Base-by-base conservation (phyloP, 2,888 invertebrate genomes). In the Leucania comma region DNA sequence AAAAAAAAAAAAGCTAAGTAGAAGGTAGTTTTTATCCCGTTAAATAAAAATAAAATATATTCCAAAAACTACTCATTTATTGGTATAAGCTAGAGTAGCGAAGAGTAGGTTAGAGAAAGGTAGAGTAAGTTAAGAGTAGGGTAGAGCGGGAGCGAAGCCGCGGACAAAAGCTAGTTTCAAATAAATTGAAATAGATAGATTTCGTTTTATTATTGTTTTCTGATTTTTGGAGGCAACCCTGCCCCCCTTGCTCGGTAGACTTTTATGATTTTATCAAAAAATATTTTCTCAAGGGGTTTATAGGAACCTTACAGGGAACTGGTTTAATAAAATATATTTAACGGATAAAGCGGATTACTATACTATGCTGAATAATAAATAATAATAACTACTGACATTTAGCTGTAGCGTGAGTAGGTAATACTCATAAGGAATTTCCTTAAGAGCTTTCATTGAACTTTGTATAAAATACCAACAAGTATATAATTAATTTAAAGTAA, bases 401-500 rank as follows among this genome's bases (percentile, higher is more conserved):
- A 82, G 6, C 42, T 20, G 10, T 57, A 63, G 62, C 56, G 48
- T 32, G 17, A 32, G 57, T 58, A 46, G 10, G 42, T 61, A 46
- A 42, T n/a, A 53, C 17, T 53, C 46, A 50, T 57, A 57, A 61
- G 56, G 54, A 53, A 56, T 70, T 53, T 77, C 82, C 61, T 60
- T 54, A 62, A 62, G 42, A 79, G 57, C 75, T 78, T 73, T 82
- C 67, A 65, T 79, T 78, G 64, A 79, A 78, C 83, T 79, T 79
- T 82, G n/a, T 66, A 53, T 71, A 58, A 71, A 80, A 80, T 80
- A 70, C 57, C 81, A 80, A 80, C 84, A 58, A 60, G 66, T 80
- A 63, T 65, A 64, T 66, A 64, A 65, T 75, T 56, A 82, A 78
- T 59, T 70, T 66, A 42, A 66, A 75, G 57, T 69, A 80, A 75